Percentiles rank a stretch among this genome's conserved stretches.
phyloP scores from a whole-genome alignment of 2,888 invertebrate species.

The Drosophila siamana region DNA sequence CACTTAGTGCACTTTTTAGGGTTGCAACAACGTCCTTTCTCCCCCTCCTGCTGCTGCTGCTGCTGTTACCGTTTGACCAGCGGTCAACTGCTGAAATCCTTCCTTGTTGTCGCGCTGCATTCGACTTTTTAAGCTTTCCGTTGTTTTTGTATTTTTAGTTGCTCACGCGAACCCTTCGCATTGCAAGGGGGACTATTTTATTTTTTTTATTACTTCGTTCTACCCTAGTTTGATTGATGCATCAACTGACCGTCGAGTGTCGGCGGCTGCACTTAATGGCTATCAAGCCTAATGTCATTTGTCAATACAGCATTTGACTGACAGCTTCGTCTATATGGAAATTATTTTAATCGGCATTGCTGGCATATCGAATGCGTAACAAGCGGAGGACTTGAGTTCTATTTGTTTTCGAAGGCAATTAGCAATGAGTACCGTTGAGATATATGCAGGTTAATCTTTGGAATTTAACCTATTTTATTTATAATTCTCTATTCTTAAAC shows the following conservation, averaged over 20 bases:
- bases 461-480: too few species aligned
- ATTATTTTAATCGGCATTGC: slow-evolving; percentile 24
- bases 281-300: slow-evolving; percentile 72
- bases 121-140: slow-evolving; percentile 64
- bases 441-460: not conserved
- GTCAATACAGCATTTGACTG: slow-evolving; percentile 59
- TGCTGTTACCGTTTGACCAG: slow-evolving; percentile 51
- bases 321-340: slow-evolving; percentile 11
- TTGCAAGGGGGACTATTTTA: slow-evolving; percentile 9
- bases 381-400: not conserved
- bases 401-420: not conserved
- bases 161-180: slow-evolving; percentile 17
- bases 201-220: slow-evolving; percentile 15
- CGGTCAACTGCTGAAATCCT: slow-evolving; percentile 55
- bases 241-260: slow-evolving; percentile 77
- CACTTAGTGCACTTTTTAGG: slow-evolving; percentile 57
- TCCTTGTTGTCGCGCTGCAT: slow-evolving; percentile 18
- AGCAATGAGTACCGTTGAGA: not conserved
- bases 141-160: slow-evolving; percentile 2
- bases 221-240: slow-evolving; percentile 74
- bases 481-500: too few species aligned
- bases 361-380: slow-evolving; percentile 11
- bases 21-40: slow-evolving; percentile 40
- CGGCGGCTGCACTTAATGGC: slow-evolving; percentile 66
- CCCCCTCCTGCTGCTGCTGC: not conserved